Conservation (phyloP, 2,797 vertebrate species). For the Poecilia wingei region DNA sequence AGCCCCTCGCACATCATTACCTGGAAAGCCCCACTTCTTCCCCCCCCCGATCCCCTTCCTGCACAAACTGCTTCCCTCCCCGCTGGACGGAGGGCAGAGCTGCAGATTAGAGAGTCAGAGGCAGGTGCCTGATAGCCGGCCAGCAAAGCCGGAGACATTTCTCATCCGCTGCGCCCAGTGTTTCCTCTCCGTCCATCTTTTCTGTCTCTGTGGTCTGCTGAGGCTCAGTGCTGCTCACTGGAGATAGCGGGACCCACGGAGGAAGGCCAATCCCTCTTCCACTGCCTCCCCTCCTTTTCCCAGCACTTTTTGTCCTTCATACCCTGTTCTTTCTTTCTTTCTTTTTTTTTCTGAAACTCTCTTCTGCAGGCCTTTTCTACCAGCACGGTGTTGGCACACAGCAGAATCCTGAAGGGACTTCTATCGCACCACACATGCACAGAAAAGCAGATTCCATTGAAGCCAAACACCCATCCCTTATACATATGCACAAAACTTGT, state of each 20-base stretch:
- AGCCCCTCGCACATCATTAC: constrained; percentile 68
- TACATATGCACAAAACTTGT: constrained; percentile 20
- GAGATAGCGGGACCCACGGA: constrained; percentile 56
- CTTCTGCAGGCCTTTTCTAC: constrained; percentile 25
- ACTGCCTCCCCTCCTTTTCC: constrained; percentile 14
- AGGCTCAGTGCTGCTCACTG: constrained; percentile 54
- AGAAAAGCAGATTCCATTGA: constrained; percentile 4
- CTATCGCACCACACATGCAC: constrained; percentile 20
- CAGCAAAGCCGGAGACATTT: constrained; percentile 43
- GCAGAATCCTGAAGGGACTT: constrained; percentile 24
- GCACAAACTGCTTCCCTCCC: constrained; percentile 41
- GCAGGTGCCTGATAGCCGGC: constrained; percentile 58
- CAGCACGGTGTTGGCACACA: constrained; percentile 39
- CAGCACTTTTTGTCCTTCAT: constrained; percentile 11
- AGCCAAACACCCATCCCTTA: constrained; percentile 29
- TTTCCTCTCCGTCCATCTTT: constrained; percentile 30
- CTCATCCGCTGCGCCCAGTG: constrained; percentile 43
- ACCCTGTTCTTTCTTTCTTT: not conserved
- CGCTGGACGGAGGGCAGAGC: constrained; percentile 26
- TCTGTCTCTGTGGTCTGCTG: constrained; percentile 44
- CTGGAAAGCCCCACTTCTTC: constrained; percentile 51
- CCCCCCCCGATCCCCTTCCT: constrained; percentile 20
- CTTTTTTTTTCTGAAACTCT: not conserved
- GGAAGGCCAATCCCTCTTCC: constrained; percentile 34
- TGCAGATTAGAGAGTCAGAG: constrained; percentile 56